These are phyloP conservation scores for Aethina tumida DNA, from an alignment of 1,140 invertebrate species.

Conservation along the genomic window DNA sequence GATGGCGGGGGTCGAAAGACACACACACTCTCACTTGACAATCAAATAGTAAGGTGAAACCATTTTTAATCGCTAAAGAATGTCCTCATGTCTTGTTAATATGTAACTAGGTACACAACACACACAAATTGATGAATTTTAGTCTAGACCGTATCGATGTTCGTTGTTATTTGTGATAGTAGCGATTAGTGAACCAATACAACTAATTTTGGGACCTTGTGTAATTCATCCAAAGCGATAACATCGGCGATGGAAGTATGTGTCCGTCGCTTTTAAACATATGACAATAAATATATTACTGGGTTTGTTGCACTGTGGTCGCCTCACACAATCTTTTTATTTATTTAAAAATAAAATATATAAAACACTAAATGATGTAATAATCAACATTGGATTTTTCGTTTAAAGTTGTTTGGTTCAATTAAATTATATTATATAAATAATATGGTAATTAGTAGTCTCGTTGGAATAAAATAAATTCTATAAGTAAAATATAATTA, in stretches of 20 bases:
- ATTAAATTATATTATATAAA: too few relatives aligned
- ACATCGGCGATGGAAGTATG: too few relatives aligned
- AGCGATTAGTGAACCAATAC: slow-evolving; percentile 22
- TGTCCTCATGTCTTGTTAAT: neutral
- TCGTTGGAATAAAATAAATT: too few relatives aligned
- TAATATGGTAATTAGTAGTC: too few relatives aligned
- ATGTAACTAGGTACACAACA: slow-evolving; percentile 1
- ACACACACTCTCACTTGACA: neutral
- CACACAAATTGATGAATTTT: slow-evolving; percentile 11
- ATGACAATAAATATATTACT: neutral
- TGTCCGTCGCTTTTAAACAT: neutral
- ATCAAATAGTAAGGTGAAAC: slow-evolving; percentile 2
- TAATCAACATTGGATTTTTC: too few relatives aligned
- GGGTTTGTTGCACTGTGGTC: neutral
- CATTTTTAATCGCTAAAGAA: neutral
- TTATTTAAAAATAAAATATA: neutral
- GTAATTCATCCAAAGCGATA: neutral
- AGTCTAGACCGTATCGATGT: slow-evolving; percentile 17
- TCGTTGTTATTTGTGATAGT: slow-evolving; percentile 32
- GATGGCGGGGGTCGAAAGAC: neutral
- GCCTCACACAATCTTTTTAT: neutral
- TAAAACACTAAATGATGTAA: too few relatives aligned
- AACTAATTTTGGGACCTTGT: slow-evolving; percentile 13
- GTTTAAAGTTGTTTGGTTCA: too few relatives aligned
- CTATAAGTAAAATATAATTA: too few relatives aligned